Evolutionary conservation across 2,888 invertebrate genomes (phyloP).

Genomic region (Tineola bisselliella): DNA sequence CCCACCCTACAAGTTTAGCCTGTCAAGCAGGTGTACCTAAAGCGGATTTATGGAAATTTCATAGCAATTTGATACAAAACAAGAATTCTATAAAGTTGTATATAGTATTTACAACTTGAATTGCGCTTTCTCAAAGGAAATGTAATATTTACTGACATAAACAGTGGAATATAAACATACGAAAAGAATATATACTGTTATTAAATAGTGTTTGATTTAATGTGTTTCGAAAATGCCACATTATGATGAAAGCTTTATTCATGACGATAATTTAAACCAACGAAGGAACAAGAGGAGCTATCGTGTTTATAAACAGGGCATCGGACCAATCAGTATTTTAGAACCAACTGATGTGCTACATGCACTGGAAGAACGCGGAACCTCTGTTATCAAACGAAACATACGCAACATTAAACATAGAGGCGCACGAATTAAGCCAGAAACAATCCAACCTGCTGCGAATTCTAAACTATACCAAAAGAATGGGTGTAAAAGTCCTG

Average conservation of each 20-base stretch:
- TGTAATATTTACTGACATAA: not conserved
- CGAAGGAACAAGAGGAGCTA: conserved; percentile 61
- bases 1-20: conserved; percentile 28
- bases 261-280: conserved; percentile 58
- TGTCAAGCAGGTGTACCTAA: conserved; percentile 8
- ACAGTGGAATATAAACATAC: not conserved
- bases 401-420: conserved; percentile 53
- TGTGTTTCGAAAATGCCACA: conserved; percentile 45
- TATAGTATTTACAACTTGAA: not conserved
- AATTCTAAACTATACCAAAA: conserved; percentile 23
- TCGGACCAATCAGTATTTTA: conserved; percentile 36
- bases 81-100: conserved; percentile 2
- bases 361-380: conserved; percentile 46
- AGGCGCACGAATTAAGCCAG: conserved; percentile 38
- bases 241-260: conserved; percentile 63
- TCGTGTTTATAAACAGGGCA: conserved; percentile 58
- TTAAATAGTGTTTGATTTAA: not conserved
- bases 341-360: conserved; percentile 45
- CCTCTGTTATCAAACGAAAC: conserved; percentile 53
- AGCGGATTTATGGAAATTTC: conserved; percentile 26
- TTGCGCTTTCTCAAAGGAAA: conserved; percentile 8
- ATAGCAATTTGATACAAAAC: conserved; percentile 4
- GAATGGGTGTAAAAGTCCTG: conserved; percentile 30
- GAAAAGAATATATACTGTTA: not conserved
- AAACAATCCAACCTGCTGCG: conserved; percentile 24